A percentile compares a stretch with the other conserved stretches of the same genome.
Evolutionary conservation across 2,797 vertebrate species (phyloP).

Genomic region (Halcyon smyrnensis): DNA sequence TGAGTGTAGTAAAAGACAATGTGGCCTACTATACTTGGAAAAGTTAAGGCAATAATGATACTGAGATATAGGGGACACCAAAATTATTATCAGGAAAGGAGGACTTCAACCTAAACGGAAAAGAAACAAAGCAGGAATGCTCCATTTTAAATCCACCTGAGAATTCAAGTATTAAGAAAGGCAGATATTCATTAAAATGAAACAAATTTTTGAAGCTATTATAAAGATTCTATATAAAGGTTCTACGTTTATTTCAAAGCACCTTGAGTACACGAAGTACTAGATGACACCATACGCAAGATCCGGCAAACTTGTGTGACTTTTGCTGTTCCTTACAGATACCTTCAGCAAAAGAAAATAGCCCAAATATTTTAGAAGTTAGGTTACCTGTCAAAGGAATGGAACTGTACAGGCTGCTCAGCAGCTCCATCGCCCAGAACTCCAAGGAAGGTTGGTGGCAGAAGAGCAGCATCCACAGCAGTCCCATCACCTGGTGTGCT

Average conservation of each 20-base stretch:
- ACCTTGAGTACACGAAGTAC: background rate
- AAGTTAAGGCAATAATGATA: background rate
- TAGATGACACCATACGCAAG: background rate
- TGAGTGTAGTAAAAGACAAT: background rate
- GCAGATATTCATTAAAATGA: background rate
- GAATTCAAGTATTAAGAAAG: background rate
- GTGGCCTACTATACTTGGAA: background rate
- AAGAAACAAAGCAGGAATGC: background rate
- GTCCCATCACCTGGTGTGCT: slow-evolving; percentile 86
- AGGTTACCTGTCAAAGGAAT: slow-evolving; percentile 93
- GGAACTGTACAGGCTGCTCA: slow-evolving; percentile 86
- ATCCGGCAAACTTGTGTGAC: rapidly evolving
- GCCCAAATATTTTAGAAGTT: background rate
- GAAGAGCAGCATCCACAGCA: slow-evolving; percentile 83
- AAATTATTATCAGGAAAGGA: background rate
- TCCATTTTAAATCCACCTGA: background rate
- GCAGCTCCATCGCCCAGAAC: slow-evolving; percentile 79
- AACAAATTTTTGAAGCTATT: background rate
- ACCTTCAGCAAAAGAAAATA: background rate
- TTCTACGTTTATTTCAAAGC: background rate
- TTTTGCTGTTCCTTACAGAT: background rate
- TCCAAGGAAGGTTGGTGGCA: slow-evolving; percentile 88
- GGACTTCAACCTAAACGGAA: background rate
- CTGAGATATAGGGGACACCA: background rate
- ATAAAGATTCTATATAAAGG: background rate